Evolutionary conservation across 1,140 invertebrate genomes (phyloP).

Genomic region (Drosophila auraria): DNA sequence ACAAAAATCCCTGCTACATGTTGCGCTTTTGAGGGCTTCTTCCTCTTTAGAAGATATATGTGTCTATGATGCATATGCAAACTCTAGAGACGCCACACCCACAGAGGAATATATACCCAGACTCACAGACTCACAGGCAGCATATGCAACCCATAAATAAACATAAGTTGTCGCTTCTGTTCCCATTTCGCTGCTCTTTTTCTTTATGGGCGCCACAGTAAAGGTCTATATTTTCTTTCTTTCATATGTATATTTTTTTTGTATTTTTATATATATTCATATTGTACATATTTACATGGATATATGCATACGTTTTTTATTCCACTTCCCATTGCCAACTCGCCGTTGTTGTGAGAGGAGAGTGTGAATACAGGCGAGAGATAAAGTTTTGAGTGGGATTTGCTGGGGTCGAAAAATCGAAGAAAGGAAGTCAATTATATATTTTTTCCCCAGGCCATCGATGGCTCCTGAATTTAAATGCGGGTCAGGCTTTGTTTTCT

Average conservation of each 20-base stretch:
- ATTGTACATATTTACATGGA: constrained; percentile 23
- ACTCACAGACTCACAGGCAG: constrained; percentile 23
- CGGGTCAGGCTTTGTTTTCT: constrained; percentile 4
- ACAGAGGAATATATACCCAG: constrained; percentile 26
- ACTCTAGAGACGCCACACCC: constrained; percentile 23
- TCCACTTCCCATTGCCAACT: background rate
- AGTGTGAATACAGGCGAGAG: background rate
- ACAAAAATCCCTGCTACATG: constrained; percentile 55
- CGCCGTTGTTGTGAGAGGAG: constrained; percentile 27
- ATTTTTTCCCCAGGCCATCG: background rate
- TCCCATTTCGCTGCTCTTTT: constrained; percentile 50
- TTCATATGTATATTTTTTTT: constrained; percentile 14
- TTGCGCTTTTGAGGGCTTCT: constrained; percentile 49
- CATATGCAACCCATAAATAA: constrained; percentile 73
- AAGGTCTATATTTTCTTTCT: constrained; percentile 50
- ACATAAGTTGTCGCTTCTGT: constrained; percentile 69
- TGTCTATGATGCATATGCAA: constrained; percentile 25
- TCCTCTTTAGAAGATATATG: constrained; percentile 7
- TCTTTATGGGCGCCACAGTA: constrained; percentile 46
- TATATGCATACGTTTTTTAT: constrained; percentile 37
- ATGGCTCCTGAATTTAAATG: constrained; percentile 30
- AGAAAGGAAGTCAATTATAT: constrained; percentile 13
- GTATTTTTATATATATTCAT: constrained; percentile 9
- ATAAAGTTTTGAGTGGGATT: constrained; percentile 30
- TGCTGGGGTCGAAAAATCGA: constrained; percentile 2